Evolutionary conservation across 2,797 vertebrate genomes (phyloP).

Genomic region (Perodicticus potto): DNA sequence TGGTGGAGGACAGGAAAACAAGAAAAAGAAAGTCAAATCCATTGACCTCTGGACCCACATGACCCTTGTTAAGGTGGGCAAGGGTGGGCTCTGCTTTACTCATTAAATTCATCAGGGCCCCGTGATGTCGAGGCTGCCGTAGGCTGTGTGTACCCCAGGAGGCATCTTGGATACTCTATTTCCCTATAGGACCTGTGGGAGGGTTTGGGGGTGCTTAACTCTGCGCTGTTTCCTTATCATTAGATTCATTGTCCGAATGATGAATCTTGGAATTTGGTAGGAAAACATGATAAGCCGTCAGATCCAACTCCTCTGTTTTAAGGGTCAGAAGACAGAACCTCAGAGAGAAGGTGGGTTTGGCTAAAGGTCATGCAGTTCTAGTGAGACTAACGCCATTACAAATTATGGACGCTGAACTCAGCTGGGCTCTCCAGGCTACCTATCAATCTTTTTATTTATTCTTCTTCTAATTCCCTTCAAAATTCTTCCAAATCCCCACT

Average conservation of each 20-base stretch:
- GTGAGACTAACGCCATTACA: not conserved
- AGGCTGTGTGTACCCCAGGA: accelerated
- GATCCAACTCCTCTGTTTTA: not conserved
- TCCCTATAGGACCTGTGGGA: not conserved
- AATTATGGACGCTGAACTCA: not conserved
- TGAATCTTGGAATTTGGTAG: not conserved
- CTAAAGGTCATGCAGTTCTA: not conserved
- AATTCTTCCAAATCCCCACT: not conserved
- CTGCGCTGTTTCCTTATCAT: not conserved
- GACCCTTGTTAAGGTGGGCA: conserved; percentile 78
- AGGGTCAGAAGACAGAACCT: not conserved
- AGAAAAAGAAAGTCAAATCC: conserved; percentile 83
- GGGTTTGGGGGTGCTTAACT: not conserved
- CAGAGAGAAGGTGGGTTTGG: conserved; percentile 11
- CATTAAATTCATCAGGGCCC: conserved; percentile 55
- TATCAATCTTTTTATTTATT: not conserved
- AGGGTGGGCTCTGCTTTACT: conserved; percentile 77
- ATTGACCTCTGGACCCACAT: conserved; percentile 78
- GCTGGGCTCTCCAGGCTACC: not conserved
- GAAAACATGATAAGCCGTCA: not conserved
- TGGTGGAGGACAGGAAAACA: not conserved
- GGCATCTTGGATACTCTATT: not conserved
- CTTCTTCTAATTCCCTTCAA: conserved; percentile 33
- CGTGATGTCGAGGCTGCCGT: not conserved
- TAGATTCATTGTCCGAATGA: not conserved